Percentiles rank a stretch among this genome's conserved stretches.
Conservation (phyloP, 2,797 vertebrate genomes). For the Cetoscarus ocellatus region DNA sequence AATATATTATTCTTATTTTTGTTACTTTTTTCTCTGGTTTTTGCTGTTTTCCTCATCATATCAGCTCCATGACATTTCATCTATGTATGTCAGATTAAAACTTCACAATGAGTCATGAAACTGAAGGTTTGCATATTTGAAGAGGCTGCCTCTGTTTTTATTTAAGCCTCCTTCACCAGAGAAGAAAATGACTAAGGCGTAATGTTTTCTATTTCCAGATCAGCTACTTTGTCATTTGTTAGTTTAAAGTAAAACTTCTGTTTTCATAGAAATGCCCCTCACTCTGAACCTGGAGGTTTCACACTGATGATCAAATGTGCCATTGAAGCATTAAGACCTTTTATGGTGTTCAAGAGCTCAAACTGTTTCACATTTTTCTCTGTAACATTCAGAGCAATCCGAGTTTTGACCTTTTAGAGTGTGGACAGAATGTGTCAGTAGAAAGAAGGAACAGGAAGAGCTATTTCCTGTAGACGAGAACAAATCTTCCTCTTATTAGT, state of each 20-base stretch:
- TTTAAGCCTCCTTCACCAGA: background rate
- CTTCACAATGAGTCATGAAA: background rate
- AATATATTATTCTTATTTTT: background rate
- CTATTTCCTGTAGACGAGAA: background rate
- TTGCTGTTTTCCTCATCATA: background rate
- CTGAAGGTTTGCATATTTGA: background rate
- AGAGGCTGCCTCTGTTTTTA: background rate
- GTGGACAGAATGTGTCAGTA: background rate
- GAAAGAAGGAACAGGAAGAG: background rate
- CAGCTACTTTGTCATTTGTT: no score
- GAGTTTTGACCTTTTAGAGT: background rate
- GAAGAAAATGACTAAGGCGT: background rate
- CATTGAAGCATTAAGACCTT: background rate
- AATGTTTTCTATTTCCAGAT: no score
- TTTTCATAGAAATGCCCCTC: no score
- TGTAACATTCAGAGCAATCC: background rate
- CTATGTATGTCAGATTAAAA: background rate
- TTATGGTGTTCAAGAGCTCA: background rate
- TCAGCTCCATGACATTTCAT: conserved; percentile 1
- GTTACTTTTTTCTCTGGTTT: background rate
- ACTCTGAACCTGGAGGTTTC: background rate
- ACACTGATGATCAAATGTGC: background rate
- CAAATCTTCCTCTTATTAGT: background rate
- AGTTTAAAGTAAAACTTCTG: no score
- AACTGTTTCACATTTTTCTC: background rate